Conservation (phyloP, 2,797 vertebrate species). For the Rhinella marina region DNA sequence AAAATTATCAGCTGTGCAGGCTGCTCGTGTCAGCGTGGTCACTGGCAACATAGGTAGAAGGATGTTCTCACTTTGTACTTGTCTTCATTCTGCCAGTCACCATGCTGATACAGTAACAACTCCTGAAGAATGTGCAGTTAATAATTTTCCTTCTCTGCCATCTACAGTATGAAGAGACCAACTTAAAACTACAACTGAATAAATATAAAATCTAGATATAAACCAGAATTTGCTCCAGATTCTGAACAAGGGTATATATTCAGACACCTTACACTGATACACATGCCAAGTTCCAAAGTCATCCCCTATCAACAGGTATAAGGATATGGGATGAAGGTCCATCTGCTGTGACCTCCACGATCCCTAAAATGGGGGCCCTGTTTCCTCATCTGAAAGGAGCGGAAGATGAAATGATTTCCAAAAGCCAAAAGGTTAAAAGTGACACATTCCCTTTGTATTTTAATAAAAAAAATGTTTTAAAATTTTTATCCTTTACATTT, state of each 20-base stretch:
- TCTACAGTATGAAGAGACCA: not conserved
- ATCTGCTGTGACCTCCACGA: too few species aligned
- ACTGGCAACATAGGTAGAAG: not conserved
- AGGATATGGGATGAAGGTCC: too few species aligned
- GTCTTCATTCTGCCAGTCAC: not conserved
- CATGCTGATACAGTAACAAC: not conserved
- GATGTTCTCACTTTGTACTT: not conserved
- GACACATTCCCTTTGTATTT: too few species aligned
- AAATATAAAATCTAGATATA: not conserved
- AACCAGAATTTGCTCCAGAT: not conserved
- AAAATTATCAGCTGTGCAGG: conserved; percentile 2
- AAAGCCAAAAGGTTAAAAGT: too few species aligned
- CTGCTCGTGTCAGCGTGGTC: not conserved
- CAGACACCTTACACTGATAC: not conserved
- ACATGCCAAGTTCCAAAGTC: too few species aligned
- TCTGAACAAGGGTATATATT: not conserved
- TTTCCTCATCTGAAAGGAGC: too few species aligned
- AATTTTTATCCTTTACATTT: too few species aligned
- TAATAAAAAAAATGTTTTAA: too few species aligned
- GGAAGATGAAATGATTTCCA: too few species aligned
- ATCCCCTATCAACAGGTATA: too few species aligned
- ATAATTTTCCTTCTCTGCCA: not conserved
- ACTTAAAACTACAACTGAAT: not conserved
- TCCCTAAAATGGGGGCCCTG: too few species aligned
- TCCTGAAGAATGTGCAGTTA: not conserved